Conservation (phyloP, 2,113 vertebrate genomes). For the Apteryx mantelli region DNA sequence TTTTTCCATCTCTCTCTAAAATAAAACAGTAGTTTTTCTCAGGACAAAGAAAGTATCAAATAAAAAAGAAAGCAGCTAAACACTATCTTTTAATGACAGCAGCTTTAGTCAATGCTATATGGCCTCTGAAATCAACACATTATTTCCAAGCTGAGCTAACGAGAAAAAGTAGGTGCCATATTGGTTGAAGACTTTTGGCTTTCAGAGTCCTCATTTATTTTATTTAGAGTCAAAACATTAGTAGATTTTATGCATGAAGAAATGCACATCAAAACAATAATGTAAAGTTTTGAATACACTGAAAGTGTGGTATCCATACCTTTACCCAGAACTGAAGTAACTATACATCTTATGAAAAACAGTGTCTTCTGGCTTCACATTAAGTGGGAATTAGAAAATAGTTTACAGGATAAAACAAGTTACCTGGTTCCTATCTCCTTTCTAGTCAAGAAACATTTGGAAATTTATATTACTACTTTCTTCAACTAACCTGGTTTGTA, state of each 20-base stretch:
- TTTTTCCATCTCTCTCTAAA: background rate
- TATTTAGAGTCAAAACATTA: background rate
- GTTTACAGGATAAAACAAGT: background rate
- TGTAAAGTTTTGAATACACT: background rate
- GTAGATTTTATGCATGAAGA: constrained; percentile 38
- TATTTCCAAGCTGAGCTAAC: background rate
- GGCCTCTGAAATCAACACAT: background rate
- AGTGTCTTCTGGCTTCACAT: constrained; percentile 7
- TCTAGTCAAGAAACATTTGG: background rate
- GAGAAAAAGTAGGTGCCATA: background rate
- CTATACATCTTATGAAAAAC: background rate
- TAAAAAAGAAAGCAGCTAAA: background rate
- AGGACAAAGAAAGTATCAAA: background rate
- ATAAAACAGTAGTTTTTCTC: background rate
- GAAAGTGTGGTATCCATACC: background rate
- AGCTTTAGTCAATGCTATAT: background rate
- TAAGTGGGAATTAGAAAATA: background rate
- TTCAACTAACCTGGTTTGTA: background rate
- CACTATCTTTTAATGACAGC: background rate
- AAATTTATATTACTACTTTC: background rate
- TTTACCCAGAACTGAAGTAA: background rate
- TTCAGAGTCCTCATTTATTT: background rate
- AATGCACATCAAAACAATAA: background rate
- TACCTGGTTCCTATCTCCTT: background rate
- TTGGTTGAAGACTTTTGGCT: background rate